These are phyloP conservation scores for Catostylus mosaicus DNA, from an alignment of 30 jellyfish, hydroid and myxozoan genomes.

Conservation along the genomic window DNA sequence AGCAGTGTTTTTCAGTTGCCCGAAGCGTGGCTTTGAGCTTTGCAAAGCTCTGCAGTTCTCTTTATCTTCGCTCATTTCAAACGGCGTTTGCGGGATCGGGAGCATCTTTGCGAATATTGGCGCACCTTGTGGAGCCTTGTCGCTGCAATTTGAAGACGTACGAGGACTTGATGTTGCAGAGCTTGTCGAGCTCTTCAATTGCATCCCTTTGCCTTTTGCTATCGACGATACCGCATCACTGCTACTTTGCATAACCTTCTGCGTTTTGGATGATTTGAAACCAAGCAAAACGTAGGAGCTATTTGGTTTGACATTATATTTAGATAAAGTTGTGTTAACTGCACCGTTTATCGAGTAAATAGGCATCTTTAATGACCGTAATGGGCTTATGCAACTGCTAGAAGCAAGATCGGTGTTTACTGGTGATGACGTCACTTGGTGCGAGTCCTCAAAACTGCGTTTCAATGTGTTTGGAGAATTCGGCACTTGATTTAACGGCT, in stretches of 20 bases:
- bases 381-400: not conserved
- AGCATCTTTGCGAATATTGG: constrained; percentile 14
- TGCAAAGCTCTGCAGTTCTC: constrained; percentile 18
- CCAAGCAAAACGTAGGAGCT: constrained; percentile 19
- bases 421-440: not conserved
- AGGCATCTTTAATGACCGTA: not conserved
- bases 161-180: not conserved
- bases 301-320: not conserved
- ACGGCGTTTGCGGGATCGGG: constrained; percentile 44
- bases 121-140: not conserved
- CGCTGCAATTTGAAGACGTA: not conserved
- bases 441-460: not conserved
- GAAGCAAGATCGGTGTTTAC: not conserved
- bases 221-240: not conserved
- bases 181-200: not conserved
- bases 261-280: constrained; percentile 16
- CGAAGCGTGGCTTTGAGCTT: not conserved
- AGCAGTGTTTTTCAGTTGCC: not conserved
- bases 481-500: not conserved
- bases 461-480: not conserved
- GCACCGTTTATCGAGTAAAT: not conserved
- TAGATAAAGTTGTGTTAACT: not conserved
- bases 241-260: not conserved
- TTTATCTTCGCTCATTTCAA: not conserved
- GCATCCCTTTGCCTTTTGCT: not conserved